These are phyloP conservation scores for Macrostomum cliftonense DNA, from an alignment of 2,888 invertebrate genomes.

Conservation along the genomic window DNA sequence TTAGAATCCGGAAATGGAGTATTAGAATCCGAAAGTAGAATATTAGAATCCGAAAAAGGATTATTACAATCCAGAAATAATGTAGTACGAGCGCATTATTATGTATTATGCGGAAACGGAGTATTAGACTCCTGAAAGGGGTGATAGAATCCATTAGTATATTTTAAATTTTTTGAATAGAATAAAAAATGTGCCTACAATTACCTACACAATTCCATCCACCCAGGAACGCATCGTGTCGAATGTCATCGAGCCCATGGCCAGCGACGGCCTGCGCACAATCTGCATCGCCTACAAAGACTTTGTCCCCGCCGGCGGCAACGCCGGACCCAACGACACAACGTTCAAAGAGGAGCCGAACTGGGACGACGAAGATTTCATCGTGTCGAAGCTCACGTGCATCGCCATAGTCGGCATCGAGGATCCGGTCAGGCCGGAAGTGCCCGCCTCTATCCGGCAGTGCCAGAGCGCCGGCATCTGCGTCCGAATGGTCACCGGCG, in stretches of 20 bases:
- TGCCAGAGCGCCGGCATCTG: conserved; percentile 96
- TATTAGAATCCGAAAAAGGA: no score
- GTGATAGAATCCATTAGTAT: no score
- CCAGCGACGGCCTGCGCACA: conserved; percentile 80
- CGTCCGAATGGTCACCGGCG: conserved; percentile 97
- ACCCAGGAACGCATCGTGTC: conserved; percentile 46
- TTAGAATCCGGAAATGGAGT: no score
- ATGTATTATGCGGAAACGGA: no score
- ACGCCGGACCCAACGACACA: background rate
- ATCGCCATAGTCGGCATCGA: conserved; percentile 91
- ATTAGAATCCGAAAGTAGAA: no score
- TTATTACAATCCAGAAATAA: no score
- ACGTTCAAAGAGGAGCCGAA: conserved; percentile 5
- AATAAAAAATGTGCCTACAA: background rate
- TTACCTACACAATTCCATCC: conserved; percentile 1
- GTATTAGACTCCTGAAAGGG: no score
- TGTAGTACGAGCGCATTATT: no score
- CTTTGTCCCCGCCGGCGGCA: conserved; percentile 52
- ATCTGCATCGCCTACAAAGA: conserved; percentile 85
- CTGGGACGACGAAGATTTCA: conserved; percentile 10
- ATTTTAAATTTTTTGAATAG: no score
- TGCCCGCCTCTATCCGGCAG: conserved; percentile 68
- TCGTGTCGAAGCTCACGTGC: conserved; percentile 52
- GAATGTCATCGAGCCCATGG: conserved; percentile 94
- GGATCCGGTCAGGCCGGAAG: conserved; percentile 90